Conservation (phyloP, 2,888 invertebrate genomes). For the Crepidodera aurea region DNA sequence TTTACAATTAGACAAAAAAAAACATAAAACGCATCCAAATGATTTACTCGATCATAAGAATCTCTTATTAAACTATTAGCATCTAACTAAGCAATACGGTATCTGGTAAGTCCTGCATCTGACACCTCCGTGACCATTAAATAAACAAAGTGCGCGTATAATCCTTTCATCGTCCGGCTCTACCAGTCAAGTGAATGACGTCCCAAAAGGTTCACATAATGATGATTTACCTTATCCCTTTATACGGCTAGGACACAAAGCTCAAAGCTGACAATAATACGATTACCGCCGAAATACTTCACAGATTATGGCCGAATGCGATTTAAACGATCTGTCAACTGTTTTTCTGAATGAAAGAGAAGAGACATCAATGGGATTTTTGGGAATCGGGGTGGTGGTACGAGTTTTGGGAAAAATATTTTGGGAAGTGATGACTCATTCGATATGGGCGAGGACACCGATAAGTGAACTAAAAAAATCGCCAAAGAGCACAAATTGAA, state of each 20-base stretch:
- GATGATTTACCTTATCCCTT: conserved; percentile 40
- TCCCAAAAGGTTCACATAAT: conserved; percentile 35
- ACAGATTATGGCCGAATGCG: conserved; percentile 25
- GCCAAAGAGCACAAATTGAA: no score
- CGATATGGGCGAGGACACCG: no score
- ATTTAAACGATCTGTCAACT: conserved; percentile 35
- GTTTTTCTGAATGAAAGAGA: conserved; percentile 14
- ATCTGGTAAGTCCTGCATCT: conserved; percentile 12
- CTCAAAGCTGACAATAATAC: conserved; percentile 39
- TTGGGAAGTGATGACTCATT: no score
- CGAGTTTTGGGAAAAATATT: no score
- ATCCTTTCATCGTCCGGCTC: conserved; percentile 37
- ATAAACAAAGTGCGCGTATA: conserved; percentile 38
- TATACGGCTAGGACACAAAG: conserved; percentile 37
- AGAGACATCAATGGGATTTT: conserved; percentile 18
- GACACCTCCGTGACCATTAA: conserved; percentile 32
- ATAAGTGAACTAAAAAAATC: no score
- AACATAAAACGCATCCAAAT: no score
- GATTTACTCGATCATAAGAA: no score
- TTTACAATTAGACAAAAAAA: no score
- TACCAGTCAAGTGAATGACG: conserved; percentile 35
- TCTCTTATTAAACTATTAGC: conserved; percentile 21
- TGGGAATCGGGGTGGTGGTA: neutral
- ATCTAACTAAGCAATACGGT: neutral
- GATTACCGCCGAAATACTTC: conserved; percentile 35